Evolutionary conservation across 2,113 vertebrate genomes (phyloP).

Genomic region (Prunella himalayana): DNA sequence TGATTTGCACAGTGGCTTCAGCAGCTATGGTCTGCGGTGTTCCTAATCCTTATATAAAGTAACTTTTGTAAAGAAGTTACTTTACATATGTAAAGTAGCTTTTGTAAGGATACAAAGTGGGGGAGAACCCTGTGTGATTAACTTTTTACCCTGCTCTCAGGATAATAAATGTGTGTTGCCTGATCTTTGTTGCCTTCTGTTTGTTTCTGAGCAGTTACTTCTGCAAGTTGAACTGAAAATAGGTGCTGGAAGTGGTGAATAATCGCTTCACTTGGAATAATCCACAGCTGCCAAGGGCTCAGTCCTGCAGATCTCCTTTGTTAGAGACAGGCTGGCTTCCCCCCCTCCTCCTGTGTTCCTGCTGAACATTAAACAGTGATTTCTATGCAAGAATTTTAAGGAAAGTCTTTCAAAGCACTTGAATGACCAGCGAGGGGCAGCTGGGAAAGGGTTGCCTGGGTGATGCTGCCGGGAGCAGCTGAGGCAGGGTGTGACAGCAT

Average conservation of each 20-base stretch:
- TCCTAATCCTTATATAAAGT: too few species aligned
- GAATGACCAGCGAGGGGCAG: not conserved
- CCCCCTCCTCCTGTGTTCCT: not conserved
- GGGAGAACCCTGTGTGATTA: fast-evolving
- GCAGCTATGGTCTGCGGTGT: fast-evolving
- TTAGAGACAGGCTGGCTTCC: not conserved
- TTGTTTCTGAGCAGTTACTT: not conserved
- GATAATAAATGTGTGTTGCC: not conserved
- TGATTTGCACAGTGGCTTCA: not conserved
- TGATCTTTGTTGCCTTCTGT: not conserved
- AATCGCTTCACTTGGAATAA: not conserved
- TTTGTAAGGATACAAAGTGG: not conserved
- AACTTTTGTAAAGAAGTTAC: not conserved
- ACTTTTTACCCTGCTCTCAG: not conserved
- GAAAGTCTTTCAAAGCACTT: not conserved
- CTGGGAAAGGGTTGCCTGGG: slow-evolving; percentile 26
- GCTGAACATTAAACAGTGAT: not conserved
- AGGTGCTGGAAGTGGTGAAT: not conserved
- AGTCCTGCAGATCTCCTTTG: not conserved
- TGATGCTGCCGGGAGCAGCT: slow-evolving; percentile 13
- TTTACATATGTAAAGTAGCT: not conserved
- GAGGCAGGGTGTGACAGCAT: not conserved
- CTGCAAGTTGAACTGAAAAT: not conserved
- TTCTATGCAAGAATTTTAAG: slow-evolving; percentile 45
- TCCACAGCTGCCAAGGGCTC: not conserved